These are phyloP conservation scores for Geodia barretti DNA, from an alignment of 37 sponge, comb jelly and placozoan genomes.

Conservation along the genomic window DNA sequence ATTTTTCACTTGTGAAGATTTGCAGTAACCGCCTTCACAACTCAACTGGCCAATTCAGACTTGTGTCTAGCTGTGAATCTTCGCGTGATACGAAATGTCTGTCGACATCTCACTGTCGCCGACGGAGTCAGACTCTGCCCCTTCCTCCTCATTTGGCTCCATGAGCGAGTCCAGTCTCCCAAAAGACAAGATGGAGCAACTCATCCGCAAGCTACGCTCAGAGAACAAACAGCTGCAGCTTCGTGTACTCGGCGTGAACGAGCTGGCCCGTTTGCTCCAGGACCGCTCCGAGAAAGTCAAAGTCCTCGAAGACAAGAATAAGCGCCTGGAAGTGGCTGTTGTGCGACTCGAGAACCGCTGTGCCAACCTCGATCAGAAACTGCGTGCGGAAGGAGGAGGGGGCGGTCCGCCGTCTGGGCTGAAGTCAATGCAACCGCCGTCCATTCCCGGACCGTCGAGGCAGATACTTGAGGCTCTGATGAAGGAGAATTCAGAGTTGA, in stretches of 20 bases:
- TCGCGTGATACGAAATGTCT: neutral
- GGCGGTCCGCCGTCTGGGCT: too few species aligned
- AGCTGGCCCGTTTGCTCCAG: slow-evolving; percentile 60
- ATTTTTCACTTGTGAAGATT: too few species aligned
- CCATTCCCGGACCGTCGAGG: slow-evolving; percentile 61
- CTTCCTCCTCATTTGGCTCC: neutral
- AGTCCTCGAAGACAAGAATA: slow-evolving; percentile 48
- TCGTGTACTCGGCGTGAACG: slow-evolving; percentile 71
- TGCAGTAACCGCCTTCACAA: too few species aligned
- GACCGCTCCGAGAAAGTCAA: slow-evolving; percentile 45
- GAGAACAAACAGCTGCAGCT: slow-evolving; percentile 38
- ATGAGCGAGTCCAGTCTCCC: neutral
- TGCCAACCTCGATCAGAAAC: slow-evolving; percentile 58
- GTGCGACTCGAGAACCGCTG: slow-evolving; percentile 68
- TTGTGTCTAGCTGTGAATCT: too few species aligned
- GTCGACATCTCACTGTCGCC: neutral
- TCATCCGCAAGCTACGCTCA: slow-evolving; percentile 9
- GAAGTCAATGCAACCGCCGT: slow-evolving; percentile 38
- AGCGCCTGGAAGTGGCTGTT: slow-evolving; percentile 67
- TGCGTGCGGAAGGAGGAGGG: slow-evolving; percentile 3
- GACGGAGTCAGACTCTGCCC: neutral
- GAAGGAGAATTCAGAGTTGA: slow-evolving; percentile 69
- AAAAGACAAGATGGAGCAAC: slow-evolving; percentile 19
- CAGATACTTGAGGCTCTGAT: slow-evolving; percentile 70
- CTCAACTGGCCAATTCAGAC: too few species aligned